Base-by-base conservation (phyloP, 2,888 invertebrate species). In the Parnassius mnemosyne region DNA sequence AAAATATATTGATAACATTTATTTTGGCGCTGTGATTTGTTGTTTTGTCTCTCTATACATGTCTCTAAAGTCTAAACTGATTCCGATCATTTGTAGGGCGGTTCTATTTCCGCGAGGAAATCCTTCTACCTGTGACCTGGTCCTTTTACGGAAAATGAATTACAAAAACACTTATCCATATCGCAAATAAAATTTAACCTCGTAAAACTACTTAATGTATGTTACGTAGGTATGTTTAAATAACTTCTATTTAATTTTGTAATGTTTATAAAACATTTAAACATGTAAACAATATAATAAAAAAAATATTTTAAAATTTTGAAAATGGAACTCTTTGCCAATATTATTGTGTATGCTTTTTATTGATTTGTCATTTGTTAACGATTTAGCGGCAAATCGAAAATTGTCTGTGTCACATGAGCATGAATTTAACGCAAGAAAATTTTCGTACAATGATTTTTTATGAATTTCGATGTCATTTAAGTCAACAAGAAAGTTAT, bases 21-120 rank as follows among this genome's bases (percentile, higher is more conserved):
- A n/a, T 3, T 46, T 7, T 49, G 9, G 0, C 2, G 12, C 10
- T 49, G 16, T 13, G 0, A 11, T 13, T 13, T 13, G 46, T 11
- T 47, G 3, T 49, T 60, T 11, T 25, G 7, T 34, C 16, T 34
- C 34, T 51, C 69, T 66, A 62, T 65, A 69, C 66, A 69, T 69
- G 66, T 69, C 59, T 66, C 68, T 62, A 54, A 63, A 51, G 58
- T 61, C 65, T 47, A 49, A 49, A 49, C 1, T 57, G 52, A 47
- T 53, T 63, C 20, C 53, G 51, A 64, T 34, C 13, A 61, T 43
- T 58, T 43, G 58, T 16, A 53, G 54, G 66, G 75, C 61, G 12
- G 50, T 58, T 59, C 53, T 58, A 64, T 62, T 81, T 83, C 81
- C 81, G 77, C 66, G 25, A 77, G 79, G 78, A 80, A 81, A 84